Base-by-base conservation (phyloP, 2,113 vertebrate genomes). In the Cyprinus carpio region DNA sequence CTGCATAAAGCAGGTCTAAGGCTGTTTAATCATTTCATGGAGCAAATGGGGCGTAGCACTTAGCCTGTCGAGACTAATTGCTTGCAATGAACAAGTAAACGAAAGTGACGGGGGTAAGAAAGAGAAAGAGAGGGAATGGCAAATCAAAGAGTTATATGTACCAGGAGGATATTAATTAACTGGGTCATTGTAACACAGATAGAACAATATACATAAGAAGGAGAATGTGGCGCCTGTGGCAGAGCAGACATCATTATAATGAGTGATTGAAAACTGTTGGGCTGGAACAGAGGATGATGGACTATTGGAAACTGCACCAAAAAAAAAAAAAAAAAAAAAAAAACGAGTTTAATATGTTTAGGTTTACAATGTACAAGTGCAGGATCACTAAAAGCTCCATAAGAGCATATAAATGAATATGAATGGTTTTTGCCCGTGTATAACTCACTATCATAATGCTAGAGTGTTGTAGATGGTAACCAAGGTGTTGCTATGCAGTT, bases 111-210 rank as follows among this genome's bases (percentile, higher is more conserved):
- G 56, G 49, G 40, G 51, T 64, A 34, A n/a, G 78, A 34, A 20
- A n/a, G 40, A 60, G 27, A 31, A 80, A 8, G 29, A 27, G 31
- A 20, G 23, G 72, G 43, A 77, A 72, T 13, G 40, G 71, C 23
- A 29, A 18, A 79, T 79, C 62, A 65, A 62, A 56, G 60, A 31
- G 64, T 27, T 43, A 58, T 85, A 58, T 79, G 46, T 54, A 67
- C 25, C 27, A 75, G 23, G 78, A 77, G 15, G 79, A 83, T 64
- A 88, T 85, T 82, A 85, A 87, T 85, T 78, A 82, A 74, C 56
- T 74, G 69, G 46, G 37, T 49, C 71, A 74, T 75, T 56, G 58
- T 34, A 71, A 67, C 75, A 78, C 7, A 76, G 37, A 51, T 31
- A 60, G 49, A 65, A 60, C 43, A 62, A 62, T 37, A 75, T 37